Conservation (phyloP, 2,113 vertebrate genomes). For the Microtus pennsylvanicus region DNA sequence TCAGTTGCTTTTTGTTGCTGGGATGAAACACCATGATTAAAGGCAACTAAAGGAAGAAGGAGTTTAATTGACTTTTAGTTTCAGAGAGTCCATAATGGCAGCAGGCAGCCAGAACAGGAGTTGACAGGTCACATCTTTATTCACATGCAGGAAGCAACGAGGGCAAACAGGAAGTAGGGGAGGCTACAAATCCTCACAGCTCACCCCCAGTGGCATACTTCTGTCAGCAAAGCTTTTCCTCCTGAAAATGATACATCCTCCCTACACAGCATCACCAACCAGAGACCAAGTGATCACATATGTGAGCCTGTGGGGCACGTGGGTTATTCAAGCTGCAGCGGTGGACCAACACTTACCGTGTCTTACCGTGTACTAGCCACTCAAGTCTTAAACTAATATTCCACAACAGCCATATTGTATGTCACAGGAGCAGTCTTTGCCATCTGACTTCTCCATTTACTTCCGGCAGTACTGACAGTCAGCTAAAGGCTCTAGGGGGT, state of each 20-base stretch:
- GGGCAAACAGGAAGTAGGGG: background rate
- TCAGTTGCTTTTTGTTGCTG: background rate
- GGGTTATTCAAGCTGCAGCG: background rate
- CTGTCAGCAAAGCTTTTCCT: background rate
- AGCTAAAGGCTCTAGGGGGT: background rate
- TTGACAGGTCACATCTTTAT: background rate
- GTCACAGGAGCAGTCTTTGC: background rate
- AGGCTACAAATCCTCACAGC: background rate
- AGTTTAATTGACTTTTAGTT: background rate
- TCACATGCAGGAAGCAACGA: background rate
- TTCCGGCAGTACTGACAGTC: background rate
- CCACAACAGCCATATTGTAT: background rate
- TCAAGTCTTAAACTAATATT: background rate
- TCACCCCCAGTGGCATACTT: background rate
- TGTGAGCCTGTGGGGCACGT: background rate
- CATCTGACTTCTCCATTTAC: background rate
- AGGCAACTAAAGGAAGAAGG: background rate
- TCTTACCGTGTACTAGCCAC: accelerated
- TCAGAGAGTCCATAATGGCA: background rate
- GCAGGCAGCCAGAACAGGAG: background rate
- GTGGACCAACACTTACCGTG: accelerated
- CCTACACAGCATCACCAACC: background rate
- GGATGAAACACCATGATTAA: background rate
- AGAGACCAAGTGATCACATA: background rate
- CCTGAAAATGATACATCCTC: background rate